phyloP scores from a whole-genome alignment of 2,888 invertebrate species.

The Kuschelorhynchus macadamiae region DNA sequence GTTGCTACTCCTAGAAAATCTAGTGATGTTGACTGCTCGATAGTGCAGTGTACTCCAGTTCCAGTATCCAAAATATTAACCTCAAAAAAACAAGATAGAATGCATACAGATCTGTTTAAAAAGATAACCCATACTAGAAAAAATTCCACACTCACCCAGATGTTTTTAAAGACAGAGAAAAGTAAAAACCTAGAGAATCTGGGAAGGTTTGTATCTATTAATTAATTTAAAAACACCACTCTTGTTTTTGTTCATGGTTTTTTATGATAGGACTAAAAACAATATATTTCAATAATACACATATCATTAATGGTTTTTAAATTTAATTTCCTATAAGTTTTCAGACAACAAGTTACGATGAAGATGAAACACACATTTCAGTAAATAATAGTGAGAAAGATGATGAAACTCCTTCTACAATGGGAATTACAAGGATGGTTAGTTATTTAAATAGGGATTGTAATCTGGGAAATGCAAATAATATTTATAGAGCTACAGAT shows the following conservation, averaged over 20 bases:
- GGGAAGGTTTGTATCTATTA: too few relatives aligned
- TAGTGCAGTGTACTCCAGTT: slow-evolving; percentile 33
- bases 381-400: neutral
- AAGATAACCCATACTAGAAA: slow-evolving; percentile 34
- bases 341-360: too few relatives aligned
- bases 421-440: slow-evolving; percentile 53
- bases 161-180: slow-evolving; percentile 43
- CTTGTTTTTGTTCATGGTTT: too few relatives aligned
- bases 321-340: too few relatives aligned
- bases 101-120: too few relatives aligned
- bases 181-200: neutral
- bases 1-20: slow-evolving; percentile 19
- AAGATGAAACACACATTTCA: too few relatives aligned
- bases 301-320: too few relatives aligned
- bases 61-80: slow-evolving; percentile 7
- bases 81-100: slow-evolving; percentile 40
- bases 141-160: slow-evolving; percentile 55
- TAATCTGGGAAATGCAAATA: too few relatives aligned
- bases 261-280: too few relatives aligned
- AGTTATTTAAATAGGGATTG: slow-evolving; percentile 46
- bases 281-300: too few relatives aligned
- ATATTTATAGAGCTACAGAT: too few relatives aligned
- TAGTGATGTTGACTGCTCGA: slow-evolving; percentile 18
- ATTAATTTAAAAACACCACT: too few relatives aligned
- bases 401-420: slow-evolving; percentile 9